Percentiles rank a stretch among this genome's conserved stretches.
phyloP scores from a whole-genome alignment of 1,140 invertebrate genomes.

The Atta texana region DNA sequence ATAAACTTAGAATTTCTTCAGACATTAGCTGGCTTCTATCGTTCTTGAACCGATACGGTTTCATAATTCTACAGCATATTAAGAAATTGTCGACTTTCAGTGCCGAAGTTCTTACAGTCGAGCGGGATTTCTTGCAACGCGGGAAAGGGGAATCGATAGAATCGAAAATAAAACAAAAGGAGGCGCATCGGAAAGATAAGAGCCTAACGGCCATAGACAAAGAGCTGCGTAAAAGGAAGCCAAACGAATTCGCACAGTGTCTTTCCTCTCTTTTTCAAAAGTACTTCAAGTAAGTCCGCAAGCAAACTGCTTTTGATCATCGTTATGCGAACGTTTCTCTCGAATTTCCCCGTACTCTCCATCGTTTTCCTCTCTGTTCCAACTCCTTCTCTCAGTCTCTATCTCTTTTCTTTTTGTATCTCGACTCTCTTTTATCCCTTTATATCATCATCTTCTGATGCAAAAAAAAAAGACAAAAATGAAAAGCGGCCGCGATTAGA shows the following conservation, averaged over 20 bases:
- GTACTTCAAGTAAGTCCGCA: conserved; percentile 75
- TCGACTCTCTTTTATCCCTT: conserved; percentile 60
- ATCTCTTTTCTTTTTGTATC: conserved; percentile 48
- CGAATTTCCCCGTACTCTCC: conserved; percentile 54
- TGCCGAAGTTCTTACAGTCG: conserved; percentile 38
- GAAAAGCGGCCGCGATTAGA: not conserved
- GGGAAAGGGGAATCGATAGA: conserved; percentile 53
- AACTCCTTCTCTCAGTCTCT: conserved; percentile 50
- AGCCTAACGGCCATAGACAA: conserved; percentile 64
- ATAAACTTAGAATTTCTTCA: not conserved
- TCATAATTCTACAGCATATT: conserved; percentile 43
- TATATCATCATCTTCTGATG: conserved; percentile 40
- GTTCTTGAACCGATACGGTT: conserved; percentile 44
- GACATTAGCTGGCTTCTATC: not conserved
- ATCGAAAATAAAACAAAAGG: conserved; percentile 48
- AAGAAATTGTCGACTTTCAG: conserved; percentile 39
- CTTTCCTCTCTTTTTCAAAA: conserved; percentile 67
- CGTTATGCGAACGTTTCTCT: conserved; percentile 73
- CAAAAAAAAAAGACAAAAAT: conserved; percentile 25
- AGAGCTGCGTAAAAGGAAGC: conserved; percentile 69
- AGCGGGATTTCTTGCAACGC: conserved; percentile 46
- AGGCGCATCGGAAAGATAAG: conserved; percentile 47
- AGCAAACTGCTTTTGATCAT: conserved; percentile 81
- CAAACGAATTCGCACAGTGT: conserved; percentile 69
- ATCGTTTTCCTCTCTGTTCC: conserved; percentile 23